A percentile compares a stretch with the other conserved stretches of the same genome.
phyloP scores from a whole-genome alignment of 2,888 invertebrate genomes.

The Calameuta filiformis region DNA sequence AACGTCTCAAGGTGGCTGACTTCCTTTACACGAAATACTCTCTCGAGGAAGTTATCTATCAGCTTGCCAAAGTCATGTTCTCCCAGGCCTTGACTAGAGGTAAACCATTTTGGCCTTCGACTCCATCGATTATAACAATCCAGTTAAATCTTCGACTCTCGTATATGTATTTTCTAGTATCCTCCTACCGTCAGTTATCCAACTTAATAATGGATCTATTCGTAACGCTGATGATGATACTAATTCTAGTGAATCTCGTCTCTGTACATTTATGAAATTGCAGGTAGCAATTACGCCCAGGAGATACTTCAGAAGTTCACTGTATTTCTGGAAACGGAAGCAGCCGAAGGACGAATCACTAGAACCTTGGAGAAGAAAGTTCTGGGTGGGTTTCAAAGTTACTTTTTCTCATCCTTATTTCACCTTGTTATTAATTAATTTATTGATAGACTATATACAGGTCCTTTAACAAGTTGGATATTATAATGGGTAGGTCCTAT shows the following conservation, averaged over 20 bases:
- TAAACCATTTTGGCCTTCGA: slow-evolving; percentile 26
- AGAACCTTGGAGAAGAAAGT: slow-evolving; percentile 82
- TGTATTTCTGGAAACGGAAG: slow-evolving; percentile 78
- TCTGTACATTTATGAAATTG: slow-evolving; percentile 9
- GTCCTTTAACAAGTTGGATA: no score
- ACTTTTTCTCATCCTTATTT: no score
- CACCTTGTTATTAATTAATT: no score
- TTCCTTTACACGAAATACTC: slow-evolving; percentile 81
- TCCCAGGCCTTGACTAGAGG: slow-evolving; percentile 77
- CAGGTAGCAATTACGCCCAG: slow-evolving; percentile 75
- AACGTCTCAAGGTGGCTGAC: slow-evolving; percentile 77
- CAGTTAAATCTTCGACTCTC: no score
- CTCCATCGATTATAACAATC: neutral
- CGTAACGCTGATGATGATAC: no score
- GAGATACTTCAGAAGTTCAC: slow-evolving; percentile 80
- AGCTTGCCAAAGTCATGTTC: slow-evolving; percentile 85
- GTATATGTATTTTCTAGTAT: no score
- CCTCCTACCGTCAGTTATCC: no score
- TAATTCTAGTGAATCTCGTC: no score
- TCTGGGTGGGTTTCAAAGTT: slow-evolving; percentile 69
- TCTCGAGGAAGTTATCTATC: slow-evolving; percentile 83
- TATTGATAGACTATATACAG: no score
- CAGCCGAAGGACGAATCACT: slow-evolving; percentile 79
- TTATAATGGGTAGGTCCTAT: no score
- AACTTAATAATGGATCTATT: no score